phyloP scores from a whole-genome alignment of 2,888 invertebrate genomes.

The Drosophila leonis region DNA sequence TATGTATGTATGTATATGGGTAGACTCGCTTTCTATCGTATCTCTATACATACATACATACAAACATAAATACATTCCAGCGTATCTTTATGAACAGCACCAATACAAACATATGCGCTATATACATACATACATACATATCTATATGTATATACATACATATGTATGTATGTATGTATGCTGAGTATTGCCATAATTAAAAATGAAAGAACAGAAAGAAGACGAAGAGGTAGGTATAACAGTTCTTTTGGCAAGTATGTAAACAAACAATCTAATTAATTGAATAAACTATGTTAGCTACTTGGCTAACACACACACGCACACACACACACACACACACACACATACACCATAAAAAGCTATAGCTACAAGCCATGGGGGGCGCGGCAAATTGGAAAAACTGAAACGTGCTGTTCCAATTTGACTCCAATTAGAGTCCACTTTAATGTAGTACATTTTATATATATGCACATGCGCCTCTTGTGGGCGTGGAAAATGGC shows the following conservation, averaged over 20 bases:
- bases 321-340: background rate
- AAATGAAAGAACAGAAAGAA: background rate
- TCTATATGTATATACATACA: background rate
- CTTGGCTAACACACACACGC: background rate
- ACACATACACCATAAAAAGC: background rate
- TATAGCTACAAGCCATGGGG: background rate
- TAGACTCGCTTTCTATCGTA: conserved; percentile 1
- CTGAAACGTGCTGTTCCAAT: too few relatives aligned
- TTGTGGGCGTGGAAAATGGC: too few relatives aligned
- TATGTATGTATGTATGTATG: background rate
- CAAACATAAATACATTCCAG: conserved; percentile 2
- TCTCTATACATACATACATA: background rate
- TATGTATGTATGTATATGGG: background rate
- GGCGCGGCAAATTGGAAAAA: background rate
- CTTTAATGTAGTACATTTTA: too few relatives aligned
- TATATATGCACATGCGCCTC: too few relatives aligned
- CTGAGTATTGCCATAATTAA: background rate
- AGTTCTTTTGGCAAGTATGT: background rate
- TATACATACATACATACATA: background rate
- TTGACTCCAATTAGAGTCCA: too few relatives aligned
- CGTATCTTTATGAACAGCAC: conserved; percentile 9
- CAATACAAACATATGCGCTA: background rate
- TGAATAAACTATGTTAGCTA: conserved; percentile 5
- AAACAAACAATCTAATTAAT: conserved; percentile 11
- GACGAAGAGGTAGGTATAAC: background rate